A percentile compares a stretch with the other conserved stretches of the same genome.
Conservation (phyloP, 2,797 vertebrate genomes). For the Okamejei kenojei region DNA sequence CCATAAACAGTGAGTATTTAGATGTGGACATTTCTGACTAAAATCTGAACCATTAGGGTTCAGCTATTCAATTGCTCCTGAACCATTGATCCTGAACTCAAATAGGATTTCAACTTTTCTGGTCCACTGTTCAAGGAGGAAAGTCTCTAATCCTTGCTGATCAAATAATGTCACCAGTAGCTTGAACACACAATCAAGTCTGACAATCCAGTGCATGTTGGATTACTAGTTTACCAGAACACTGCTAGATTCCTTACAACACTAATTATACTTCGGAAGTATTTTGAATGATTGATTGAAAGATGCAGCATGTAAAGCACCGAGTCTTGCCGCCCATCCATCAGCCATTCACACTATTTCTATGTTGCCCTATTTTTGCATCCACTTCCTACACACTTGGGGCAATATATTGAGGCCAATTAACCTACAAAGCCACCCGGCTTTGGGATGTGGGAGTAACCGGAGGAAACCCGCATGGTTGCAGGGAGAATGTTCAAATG, state of each 20-base stretch:
- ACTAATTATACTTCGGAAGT: neutral
- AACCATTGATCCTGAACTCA: neutral
- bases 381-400: too few relatives aligned
- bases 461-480: too few relatives aligned
- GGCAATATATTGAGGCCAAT: too few relatives aligned
- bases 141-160: neutral
- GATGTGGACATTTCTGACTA: neutral
- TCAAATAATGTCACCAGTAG: neutral
- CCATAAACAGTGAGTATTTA: too few relatives aligned
- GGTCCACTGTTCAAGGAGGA: neutral
- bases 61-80: too few relatives aligned
- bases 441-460: too few relatives aligned
- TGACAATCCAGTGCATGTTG: neutral
- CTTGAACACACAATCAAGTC: neutral
- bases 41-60: neutral
- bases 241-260: neutral
- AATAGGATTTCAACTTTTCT: neutral
- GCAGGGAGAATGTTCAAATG: too few relatives aligned
- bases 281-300: neutral
- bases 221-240: neutral
- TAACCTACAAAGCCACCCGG: too few relatives aligned
- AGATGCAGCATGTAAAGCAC: too few relatives aligned
- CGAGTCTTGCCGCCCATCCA: too few relatives aligned
- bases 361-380: too few relatives aligned
- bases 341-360: too few relatives aligned